These are phyloP conservation scores for Charanyca ferruginea DNA, from an alignment of 2,888 invertebrate species.

Conservation along the genomic window DNA sequence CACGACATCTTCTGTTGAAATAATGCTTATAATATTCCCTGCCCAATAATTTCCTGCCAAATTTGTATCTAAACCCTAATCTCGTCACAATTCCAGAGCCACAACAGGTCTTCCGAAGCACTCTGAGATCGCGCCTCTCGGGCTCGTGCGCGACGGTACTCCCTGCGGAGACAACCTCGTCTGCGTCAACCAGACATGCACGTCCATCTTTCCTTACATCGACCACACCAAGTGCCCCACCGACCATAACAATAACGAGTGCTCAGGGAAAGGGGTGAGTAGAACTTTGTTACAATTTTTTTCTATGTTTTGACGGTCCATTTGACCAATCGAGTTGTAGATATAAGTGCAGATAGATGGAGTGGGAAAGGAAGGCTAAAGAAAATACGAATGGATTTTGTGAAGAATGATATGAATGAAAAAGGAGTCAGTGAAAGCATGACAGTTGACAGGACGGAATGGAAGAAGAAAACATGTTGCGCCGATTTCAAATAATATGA, in stretches of 20 bases:
- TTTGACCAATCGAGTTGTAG: no score
- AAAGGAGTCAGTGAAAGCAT: no score
- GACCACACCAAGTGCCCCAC: constrained; percentile 97
- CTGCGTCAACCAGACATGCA: constrained; percentile 98
- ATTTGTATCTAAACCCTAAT: background rate
- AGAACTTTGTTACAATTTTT: background rate
- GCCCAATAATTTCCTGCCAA: background rate
- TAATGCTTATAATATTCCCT: no score
- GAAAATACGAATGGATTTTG: no score
- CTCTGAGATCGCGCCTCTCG: constrained; percentile 94
- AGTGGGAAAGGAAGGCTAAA: no score
- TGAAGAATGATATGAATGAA: no score
- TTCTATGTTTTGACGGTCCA: background rate
- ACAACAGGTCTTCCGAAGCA: constrained; percentile 93
- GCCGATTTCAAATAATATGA: no score
- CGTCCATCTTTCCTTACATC: constrained; percentile 95
- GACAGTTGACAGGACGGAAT: no score
- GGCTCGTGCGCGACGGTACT: constrained; percentile 98
- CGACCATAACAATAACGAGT: constrained; percentile 96
- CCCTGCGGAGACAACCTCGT: constrained; percentile 98
- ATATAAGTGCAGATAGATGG: no score
- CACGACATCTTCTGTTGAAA: no score
- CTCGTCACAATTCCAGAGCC: constrained; percentile 90
- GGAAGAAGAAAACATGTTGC: no score
- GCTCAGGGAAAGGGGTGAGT: constrained; percentile 99